These are phyloP conservation scores for Irena cyanogastra DNA, from an alignment of 2,113 vertebrate species.

Conservation along the genomic window DNA sequence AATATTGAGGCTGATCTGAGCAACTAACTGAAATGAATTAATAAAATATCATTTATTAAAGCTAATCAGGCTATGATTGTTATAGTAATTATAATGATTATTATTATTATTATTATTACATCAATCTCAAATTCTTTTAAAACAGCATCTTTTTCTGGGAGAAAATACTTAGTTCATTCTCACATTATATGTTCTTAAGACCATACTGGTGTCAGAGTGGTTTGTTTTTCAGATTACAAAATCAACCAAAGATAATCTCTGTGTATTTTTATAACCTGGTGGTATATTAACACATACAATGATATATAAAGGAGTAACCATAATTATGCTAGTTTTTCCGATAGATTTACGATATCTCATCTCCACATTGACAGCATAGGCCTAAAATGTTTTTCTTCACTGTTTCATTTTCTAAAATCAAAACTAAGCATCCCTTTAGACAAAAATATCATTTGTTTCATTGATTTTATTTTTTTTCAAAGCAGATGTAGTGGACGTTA, in stretches of 20 bases:
- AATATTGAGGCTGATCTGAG: neutral
- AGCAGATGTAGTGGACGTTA: neutral
- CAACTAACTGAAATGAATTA: neutral
- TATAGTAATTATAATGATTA: neutral
- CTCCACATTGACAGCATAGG: neutral
- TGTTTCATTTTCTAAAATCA: neutral
- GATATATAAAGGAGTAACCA: neutral
- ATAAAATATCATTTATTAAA: neutral
- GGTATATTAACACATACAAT: neutral
- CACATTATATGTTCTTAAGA: neutral
- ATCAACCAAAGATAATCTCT: neutral
- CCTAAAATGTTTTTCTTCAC: neutral
- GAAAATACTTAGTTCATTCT: neutral
- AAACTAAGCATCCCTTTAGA: neutral
- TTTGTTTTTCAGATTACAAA: neutral
- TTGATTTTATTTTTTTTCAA: neutral
- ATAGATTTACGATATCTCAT: neutral
- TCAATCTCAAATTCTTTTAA: neutral
- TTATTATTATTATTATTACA: neutral
- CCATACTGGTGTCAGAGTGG: neutral
- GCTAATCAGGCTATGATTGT: neutral
- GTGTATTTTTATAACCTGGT: neutral
- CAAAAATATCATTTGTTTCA: neutral
- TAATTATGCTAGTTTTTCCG: neutral
- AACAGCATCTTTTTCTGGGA: neutral